Evolutionary conservation across 1,140 invertebrate genomes (phyloP).

Genomic region (Platyscapa corneri): DNA sequence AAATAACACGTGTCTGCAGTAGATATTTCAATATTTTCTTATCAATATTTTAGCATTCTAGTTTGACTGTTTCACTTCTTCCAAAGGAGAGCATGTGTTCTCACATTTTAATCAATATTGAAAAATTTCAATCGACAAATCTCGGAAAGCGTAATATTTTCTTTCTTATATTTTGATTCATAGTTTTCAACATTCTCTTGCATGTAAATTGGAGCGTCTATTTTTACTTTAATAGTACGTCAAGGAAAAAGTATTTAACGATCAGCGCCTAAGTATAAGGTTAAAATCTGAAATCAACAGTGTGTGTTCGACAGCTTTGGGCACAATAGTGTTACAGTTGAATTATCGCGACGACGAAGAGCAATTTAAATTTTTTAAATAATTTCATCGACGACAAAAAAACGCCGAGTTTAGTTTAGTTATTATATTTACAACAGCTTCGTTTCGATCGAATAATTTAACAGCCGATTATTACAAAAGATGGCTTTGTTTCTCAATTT

Average conservation of each 20-base stretch:
- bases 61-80: not conserved
- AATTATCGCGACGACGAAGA: not conserved
- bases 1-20: not conserved
- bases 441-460: too few species aligned
- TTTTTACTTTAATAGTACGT: not conserved
- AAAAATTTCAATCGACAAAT: not conserved
- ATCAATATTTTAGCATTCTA: not conserved
- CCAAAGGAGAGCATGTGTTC: not conserved
- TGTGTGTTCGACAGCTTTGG: not conserved
- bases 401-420: too few species aligned
- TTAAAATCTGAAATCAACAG: not conserved
- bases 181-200: not conserved
- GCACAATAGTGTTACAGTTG: too few species aligned
- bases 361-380: too few species aligned
- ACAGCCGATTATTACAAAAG: too few species aligned
- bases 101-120: not conserved
- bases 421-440: too few species aligned
- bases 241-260: not conserved
- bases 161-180: not conserved
- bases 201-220: not conserved
- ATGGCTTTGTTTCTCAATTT: too few species aligned
- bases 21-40: slow-evolving; percentile 18
- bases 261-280: not conserved
- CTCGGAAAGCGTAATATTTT: not conserved
- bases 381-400: too few species aligned